Conservation (phyloP, 2,797 vertebrate species). For the Mallotus villosus region DNA sequence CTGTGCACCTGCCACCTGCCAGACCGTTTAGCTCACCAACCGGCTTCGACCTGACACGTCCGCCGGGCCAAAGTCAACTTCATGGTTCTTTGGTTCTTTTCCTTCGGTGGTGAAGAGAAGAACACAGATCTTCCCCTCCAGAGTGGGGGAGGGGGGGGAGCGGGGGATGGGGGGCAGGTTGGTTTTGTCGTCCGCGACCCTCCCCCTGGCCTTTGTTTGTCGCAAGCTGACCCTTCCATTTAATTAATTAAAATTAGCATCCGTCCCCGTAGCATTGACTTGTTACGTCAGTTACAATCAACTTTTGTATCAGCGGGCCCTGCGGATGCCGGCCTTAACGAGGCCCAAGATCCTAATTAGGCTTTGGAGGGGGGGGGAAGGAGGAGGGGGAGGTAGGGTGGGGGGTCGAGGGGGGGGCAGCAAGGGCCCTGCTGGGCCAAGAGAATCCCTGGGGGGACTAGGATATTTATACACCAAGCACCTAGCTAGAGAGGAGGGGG, state of each 20-base stretch:
- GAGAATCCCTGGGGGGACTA: slow-evolving; percentile 47
- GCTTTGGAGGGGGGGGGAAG: slow-evolving; percentile 48
- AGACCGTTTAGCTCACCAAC: background rate
- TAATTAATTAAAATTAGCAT: slow-evolving; percentile 85
- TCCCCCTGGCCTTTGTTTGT: slow-evolving; percentile 69
- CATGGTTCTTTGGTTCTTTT: too few relatives aligned
- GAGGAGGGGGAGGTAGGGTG: slow-evolving; percentile 18
- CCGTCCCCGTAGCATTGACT: slow-evolving; percentile 79
- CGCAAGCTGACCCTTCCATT: slow-evolving; percentile 75
- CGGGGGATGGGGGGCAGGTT: slow-evolving; percentile 12
- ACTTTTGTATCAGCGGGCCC: slow-evolving; percentile 69
- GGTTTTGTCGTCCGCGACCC: slow-evolving; percentile 27
- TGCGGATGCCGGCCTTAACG: slow-evolving; percentile 68
- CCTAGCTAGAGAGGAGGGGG: slow-evolving; percentile 42
- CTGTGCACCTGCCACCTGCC: background rate
- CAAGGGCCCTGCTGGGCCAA: slow-evolving; percentile 70
- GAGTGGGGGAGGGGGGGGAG: slow-evolving; percentile 35
- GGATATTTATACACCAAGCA: slow-evolving; percentile 69
- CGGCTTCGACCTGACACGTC: background rate
- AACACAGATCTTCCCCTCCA: background rate
- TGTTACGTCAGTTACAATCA: slow-evolving; percentile 83
- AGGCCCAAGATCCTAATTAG: slow-evolving; percentile 81
- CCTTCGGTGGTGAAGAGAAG: background rate
- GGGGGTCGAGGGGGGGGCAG: slow-evolving; percentile 22
- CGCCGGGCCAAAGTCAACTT: background rate